Evolutionary conservation across 2,113 vertebrate genomes (phyloP).

Genomic region (Cebus imitator): DNA sequence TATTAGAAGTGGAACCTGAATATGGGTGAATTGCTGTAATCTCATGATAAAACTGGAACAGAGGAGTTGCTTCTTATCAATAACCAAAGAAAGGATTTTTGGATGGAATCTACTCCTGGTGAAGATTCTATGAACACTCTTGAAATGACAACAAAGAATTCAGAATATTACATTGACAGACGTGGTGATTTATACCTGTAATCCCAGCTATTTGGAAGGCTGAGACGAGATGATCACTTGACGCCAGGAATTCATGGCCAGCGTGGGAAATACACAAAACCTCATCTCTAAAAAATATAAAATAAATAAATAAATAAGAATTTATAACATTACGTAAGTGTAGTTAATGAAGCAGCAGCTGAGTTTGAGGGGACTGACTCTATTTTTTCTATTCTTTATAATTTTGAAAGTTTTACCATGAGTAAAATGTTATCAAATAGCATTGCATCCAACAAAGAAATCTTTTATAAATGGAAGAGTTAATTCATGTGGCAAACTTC

Average conservation of each 20-base stretch:
- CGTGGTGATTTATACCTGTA: not conserved
- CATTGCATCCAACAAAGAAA: not conserved
- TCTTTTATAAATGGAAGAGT: not conserved
- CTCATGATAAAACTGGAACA: no score
- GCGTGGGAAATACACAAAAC: not conserved
- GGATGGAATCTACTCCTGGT: not conserved
- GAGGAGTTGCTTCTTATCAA: no score
- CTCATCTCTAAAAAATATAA: not conserved
- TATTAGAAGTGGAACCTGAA: no score
- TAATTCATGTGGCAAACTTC: not conserved
- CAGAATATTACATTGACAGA: not conserved
- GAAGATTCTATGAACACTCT: not conserved
- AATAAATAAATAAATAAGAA: not conserved
- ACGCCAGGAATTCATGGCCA: not conserved
- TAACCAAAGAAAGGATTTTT: no score
- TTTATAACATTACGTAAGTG: not conserved
- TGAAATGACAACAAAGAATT: not conserved
- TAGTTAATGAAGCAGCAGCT: not conserved
- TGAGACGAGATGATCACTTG: not conserved
- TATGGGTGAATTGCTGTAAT: no score
- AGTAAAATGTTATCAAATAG: not conserved
- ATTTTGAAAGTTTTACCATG: not conserved
- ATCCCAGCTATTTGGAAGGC: not conserved
- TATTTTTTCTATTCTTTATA: not conserved
- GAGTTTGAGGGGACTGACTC: not conserved